A percentile compares a stretch with the other conserved stretches of the same genome.
phyloP scores from a whole-genome alignment of 2,797 vertebrate species.

The Sebastes taczanowskii region DNA sequence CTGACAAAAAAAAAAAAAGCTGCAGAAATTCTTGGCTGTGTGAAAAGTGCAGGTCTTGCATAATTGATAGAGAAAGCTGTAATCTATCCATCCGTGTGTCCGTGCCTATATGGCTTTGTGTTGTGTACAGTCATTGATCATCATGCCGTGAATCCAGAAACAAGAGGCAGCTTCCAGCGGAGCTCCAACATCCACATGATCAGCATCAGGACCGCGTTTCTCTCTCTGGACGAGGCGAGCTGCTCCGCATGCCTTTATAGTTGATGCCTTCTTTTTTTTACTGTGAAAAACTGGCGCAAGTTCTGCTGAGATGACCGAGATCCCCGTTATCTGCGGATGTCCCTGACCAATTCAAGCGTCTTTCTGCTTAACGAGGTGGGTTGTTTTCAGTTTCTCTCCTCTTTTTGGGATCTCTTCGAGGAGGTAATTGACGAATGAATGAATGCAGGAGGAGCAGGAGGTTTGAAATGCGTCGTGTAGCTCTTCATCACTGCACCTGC shows the following conservation, averaged over 20 bases:
- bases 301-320: constrained; percentile 54
- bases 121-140: constrained; percentile 70
- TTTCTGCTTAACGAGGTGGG: constrained; percentile 85
- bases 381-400: constrained; percentile 28
- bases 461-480: background rate
- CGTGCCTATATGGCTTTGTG: constrained; percentile 43
- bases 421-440: background rate
- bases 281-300: constrained; percentile 28
- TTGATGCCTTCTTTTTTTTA: background rate
- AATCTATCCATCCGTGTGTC: constrained; percentile 68
- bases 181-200: constrained; percentile 18
- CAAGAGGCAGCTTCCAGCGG: constrained; percentile 28
- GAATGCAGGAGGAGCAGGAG: background rate
- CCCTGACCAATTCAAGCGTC: constrained; percentile 83
- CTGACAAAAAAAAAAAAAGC: constrained; percentile 13
- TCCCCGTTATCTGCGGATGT: constrained; percentile 75
- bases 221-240: constrained; percentile 22
- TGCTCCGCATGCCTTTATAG: constrained; percentile 1
- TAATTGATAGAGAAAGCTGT: constrained; percentile 74
- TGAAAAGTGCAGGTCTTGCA: constrained; percentile 74
- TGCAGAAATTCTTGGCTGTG: constrained; percentile 39
- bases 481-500: background rate
- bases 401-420: background rate
- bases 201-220: background rate
- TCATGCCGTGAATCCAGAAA: constrained; percentile 59